Evolutionary conservation across 2,888 invertebrate genomes (phyloP), one percentile per base, ranked within the genome.

Genomic region (Pogonocherus hispidulus): DNA sequence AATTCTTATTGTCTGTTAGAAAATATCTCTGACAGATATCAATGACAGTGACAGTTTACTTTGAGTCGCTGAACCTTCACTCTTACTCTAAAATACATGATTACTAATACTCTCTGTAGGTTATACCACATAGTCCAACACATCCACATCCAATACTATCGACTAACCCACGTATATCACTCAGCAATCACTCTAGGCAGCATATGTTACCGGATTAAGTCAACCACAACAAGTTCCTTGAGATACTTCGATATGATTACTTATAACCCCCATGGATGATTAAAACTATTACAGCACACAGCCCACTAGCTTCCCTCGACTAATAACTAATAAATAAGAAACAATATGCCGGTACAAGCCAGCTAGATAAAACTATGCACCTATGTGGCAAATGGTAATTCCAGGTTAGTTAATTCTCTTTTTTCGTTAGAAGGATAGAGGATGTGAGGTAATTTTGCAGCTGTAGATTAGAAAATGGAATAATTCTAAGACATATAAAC

Each of bases 391-490:
- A 49, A 27, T 63, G 52, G 52, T 32, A 54, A 22, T 51, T 32
- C 41, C 16, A 41, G 5, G 41, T 16, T 9, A n/a, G 41, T 46
- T 35, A 16, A 11, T 46, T 18, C 22, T 57, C 8, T 49, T 63
- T 54, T 63, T 63, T 63, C 37, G 18, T 35, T 37, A 23, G 41
- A 22, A n/a, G 11, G n/a, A 63, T 59, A 47, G 59, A 59, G 59
- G 59, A 59, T 11, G 47, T 27, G 46, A 47, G 32, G 47, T 19
- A 54, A 37, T 35, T 32, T 23, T 18, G 52, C 63, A 63, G 46
- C 63, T 54, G 63, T 47, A 32, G 27, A 54, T 63, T 63, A 63
- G 63, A 63, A 62, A 63, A 54, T 63, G 32, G 23, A 62, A 27
- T 54, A 63, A 54, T 63, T 63, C 63, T 63, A 63, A 63, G 52